These are phyloP conservation scores for Aspiorhynchus laticeps DNA, from an alignment of 2,113 vertebrate genomes.

Conservation along the genomic window DNA sequence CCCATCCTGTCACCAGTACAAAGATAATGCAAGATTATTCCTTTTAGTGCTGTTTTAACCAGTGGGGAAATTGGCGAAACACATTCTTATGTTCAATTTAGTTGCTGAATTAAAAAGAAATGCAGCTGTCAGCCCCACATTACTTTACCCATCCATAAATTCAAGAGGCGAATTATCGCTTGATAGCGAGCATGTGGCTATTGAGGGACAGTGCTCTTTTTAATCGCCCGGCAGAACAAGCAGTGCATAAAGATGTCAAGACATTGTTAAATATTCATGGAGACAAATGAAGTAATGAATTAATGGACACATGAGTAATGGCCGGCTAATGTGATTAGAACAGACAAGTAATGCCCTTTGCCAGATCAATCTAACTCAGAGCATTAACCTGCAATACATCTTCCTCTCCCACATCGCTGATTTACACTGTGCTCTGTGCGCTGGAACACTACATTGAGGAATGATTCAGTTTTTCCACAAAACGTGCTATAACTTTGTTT, in stretches of 20 bases:
- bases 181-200: conserved; percentile 79
- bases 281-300: conserved; percentile 82
- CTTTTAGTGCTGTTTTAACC: background rate
- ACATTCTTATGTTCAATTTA: background rate
- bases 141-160: conserved; percentile 72
- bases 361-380: conserved; percentile 58
- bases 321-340: conserved; percentile 88
- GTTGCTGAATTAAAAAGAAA: conserved; percentile 40
- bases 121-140: conserved; percentile 59
- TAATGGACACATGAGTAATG: conserved; percentile 82
- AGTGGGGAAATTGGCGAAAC: background rate
- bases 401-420: conserved; percentile 47
- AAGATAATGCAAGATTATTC: conserved; percentile 10
- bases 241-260: conserved; percentile 85
- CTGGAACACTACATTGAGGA: conserved; percentile 7
- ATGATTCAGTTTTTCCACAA: background rate
- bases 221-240: conserved; percentile 81
- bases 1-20: background rate
- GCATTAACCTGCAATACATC: conserved; percentile 52
- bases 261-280: conserved; percentile 85
- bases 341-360: conserved; percentile 84
- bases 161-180: conserved; percentile 67
- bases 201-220: conserved; percentile 75
- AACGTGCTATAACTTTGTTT: background rate
- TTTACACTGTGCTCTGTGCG: conserved; percentile 37